phyloP scores from a whole-genome alignment of 2,888 invertebrate species.

The Aromia moschata region DNA sequence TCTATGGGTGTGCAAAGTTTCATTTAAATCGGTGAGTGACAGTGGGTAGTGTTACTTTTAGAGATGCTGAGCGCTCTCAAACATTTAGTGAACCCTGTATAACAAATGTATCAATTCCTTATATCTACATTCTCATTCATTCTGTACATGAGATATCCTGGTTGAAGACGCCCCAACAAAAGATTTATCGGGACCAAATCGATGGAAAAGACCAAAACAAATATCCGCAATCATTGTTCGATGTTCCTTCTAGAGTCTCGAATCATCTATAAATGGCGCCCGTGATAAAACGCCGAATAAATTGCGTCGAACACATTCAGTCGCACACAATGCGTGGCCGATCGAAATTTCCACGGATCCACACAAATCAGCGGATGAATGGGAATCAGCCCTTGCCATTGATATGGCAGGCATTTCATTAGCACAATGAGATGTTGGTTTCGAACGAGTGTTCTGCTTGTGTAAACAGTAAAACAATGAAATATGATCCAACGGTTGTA shows the following conservation, averaged over 20 bases:
- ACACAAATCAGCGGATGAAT: slow-evolving; percentile 51
- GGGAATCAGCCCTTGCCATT: slow-evolving; percentile 21
- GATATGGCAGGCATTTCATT: neutral
- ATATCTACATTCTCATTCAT: no score
- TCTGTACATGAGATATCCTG: no score
- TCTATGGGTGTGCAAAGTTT: no score
- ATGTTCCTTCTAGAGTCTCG: neutral
- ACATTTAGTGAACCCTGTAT: no score
- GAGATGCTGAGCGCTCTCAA: no score
- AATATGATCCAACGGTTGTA: neutral
- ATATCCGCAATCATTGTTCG: neutral
- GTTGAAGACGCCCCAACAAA: neutral
- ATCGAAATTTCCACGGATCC: slow-evolving; percentile 57
- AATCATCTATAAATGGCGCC: neutral
- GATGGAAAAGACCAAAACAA: neutral
- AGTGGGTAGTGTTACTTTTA: no score
- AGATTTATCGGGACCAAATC: neutral
- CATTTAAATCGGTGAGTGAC: no score
- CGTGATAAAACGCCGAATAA: neutral
- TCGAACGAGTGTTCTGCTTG: no score
- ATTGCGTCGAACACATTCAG: neutral
- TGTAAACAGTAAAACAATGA: no score
- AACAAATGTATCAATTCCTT: no score
- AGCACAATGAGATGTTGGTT: neutral
- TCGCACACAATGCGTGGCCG: slow-evolving; percentile 50